Base-by-base conservation (phyloP, 2,888 invertebrate genomes). In the Ceramica pisi region DNA sequence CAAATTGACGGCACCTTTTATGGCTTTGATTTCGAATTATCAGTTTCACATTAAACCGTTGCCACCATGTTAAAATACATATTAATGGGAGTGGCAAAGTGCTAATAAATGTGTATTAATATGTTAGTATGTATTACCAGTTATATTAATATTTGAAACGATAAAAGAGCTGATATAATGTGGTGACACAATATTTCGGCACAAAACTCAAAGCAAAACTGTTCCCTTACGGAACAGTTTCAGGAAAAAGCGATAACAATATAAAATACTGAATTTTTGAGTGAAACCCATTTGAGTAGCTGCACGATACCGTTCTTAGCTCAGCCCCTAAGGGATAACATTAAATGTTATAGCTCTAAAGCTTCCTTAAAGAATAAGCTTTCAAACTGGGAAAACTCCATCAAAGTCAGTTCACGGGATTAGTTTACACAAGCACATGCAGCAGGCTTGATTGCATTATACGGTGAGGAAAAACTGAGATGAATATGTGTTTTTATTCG, bases 281-380 rank as follows among this genome's bases (percentile, higher is more conserved):
- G 62, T 67, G 35, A 80, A 83, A 75, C 41, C 67, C 68, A 69
- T 75, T 81, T 62, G 55, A 75, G 80, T 71, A 80, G 66, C 83
- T 75, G 59, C 60, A 79, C 66, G 63, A 64, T 80, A 71, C 67
- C 63, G 56, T 67, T 83, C 67, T 67, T 62, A 67, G 72, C 67
- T 70, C 56, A 55, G 51, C 50, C 66, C 67, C 75, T 66, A 53
- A 75, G 80, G 80, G 80, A 80, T 68, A 80, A 62, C 80, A 81
- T 81, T 83, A 83, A 81, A 80, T 73, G 77, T 83, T 81, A 76
- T 76, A 70, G 76, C 81, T 76, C 65, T 68, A 68, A 77, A 79
- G 71, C 81, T 72, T 80, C 70, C 67, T 80, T 62, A 80, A 83
- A 81, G 76, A 81, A 81, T 67, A 80, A 70, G 59, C 67, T 81